Conservation (phyloP, 2,797 vertebrate genomes). For the Caiman crocodilus region DNA sequence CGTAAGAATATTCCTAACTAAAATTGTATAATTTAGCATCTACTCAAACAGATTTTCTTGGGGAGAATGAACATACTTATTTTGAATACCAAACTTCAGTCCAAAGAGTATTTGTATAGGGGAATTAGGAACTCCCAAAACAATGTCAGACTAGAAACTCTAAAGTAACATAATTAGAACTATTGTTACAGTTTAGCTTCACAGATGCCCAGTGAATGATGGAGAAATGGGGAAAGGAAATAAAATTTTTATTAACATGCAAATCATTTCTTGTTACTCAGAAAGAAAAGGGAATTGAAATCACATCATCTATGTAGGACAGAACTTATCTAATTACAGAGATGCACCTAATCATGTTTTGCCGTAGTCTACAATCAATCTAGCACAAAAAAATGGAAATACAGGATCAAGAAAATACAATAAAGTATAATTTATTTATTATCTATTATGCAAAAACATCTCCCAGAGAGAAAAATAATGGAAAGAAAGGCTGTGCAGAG, state of each 20-base stretch:
- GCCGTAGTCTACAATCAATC: neutral
- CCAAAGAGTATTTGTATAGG: neutral
- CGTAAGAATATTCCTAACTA: too few species aligned
- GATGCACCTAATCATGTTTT: neutral
- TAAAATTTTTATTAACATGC: neutral
- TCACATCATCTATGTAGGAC: neutral
- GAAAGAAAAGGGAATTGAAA: neutral
- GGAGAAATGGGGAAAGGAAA: neutral
- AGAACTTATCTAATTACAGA: constrained; percentile 5
- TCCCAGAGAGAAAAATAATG: neutral
- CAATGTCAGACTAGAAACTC: neutral
- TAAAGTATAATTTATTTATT: neutral
- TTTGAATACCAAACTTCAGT: neutral
- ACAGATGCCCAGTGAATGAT: neutral
- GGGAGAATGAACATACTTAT: neutral
- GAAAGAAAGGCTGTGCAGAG: neutral
- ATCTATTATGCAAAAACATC: neutral
- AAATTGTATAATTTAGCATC: too few species aligned
- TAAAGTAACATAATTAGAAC: neutral
- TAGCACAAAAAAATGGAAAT: neutral
- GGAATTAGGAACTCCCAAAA: neutral
- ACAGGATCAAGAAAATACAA: neutral
- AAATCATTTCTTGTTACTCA: constrained; percentile 7
- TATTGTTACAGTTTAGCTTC: constrained; percentile 1
- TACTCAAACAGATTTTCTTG: too few species aligned